These are phyloP conservation scores for Distichodus sexfasciatus DNA, from an alignment of 2,797 vertebrate species.

Conservation along the genomic window DNA sequence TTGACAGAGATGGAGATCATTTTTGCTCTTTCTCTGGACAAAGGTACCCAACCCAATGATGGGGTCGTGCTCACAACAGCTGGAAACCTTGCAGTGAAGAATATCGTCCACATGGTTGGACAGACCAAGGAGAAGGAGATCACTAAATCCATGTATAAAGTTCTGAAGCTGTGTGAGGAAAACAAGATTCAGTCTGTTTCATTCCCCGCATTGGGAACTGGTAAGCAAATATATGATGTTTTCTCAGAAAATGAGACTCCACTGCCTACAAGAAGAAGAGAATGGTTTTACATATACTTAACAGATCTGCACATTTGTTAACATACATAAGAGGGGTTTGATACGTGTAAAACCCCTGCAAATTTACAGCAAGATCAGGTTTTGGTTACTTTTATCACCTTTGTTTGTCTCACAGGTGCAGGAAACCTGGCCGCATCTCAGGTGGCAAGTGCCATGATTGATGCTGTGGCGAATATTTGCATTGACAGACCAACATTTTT, in stretches of 20 bases:
- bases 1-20: neutral
- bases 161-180: slow-evolving; percentile 54
- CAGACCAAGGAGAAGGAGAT: slow-evolving; percentile 50
- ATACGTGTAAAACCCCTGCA: neutral
- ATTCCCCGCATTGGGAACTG: slow-evolving; percentile 63
- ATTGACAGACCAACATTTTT: slow-evolving; percentile 31
- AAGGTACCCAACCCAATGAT: slow-evolving; percentile 54
- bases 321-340: too few relatives aligned
- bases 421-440: slow-evolving; percentile 49
- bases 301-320: too few relatives aligned
- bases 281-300: too few relatives aligned
- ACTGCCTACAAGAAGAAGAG: too few relatives aligned
- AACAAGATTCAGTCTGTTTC: slow-evolving; percentile 57
- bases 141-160: slow-evolving; percentile 52
- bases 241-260: too few relatives aligned
- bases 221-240: slow-evolving; percentile 31
- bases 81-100: slow-evolving; percentile 54
- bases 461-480: slow-evolving; percentile 45
- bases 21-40: neutral
- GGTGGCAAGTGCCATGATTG: slow-evolving; percentile 56
- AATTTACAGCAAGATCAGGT: too few relatives aligned
- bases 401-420: slow-evolving; percentile 49
- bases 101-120: slow-evolving; percentile 63
- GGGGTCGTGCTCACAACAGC: slow-evolving; percentile 57
- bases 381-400: neutral